Evolutionary conservation across 2,888 invertebrate genomes (phyloP).

Genomic region (Ormyrus thymus): DNA sequence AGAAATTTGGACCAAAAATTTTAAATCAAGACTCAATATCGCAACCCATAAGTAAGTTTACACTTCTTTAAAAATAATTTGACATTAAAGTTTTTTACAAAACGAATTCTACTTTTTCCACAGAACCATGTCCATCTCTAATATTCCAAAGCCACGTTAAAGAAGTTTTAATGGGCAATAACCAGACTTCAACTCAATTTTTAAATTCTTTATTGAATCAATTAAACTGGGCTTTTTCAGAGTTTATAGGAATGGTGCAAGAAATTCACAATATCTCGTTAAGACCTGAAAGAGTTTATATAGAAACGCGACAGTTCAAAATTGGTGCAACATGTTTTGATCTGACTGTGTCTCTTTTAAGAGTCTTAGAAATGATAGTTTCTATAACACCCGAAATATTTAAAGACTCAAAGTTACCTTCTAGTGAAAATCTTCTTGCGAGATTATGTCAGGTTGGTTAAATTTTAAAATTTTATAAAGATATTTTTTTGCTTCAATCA

Average conservation of each 20-base stretch:
- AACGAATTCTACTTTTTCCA: conserved; percentile 53
- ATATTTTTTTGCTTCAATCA: conserved; percentile 1
- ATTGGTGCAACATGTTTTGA: conserved; percentile 91
- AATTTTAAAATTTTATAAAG: conserved; percentile 13
- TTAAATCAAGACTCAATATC: conserved; percentile 75
- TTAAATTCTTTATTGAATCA: conserved; percentile 88
- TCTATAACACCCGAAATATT: conserved; percentile 81
- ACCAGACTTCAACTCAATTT: conserved; percentile 81
- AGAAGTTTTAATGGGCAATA: conserved; percentile 79
- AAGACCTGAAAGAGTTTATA: conserved; percentile 77
- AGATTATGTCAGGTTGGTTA: conserved; percentile 80
- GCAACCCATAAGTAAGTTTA: conserved; percentile 70
- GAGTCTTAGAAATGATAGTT: conserved; percentile 88
- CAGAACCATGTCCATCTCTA: conserved; percentile 83
- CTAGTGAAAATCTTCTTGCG: conserved; percentile 83
- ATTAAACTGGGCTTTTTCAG: conserved; percentile 92
- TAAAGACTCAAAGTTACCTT: conserved; percentile 79
- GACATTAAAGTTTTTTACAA: background rate
- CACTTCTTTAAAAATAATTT: background rate
- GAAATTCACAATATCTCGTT: conserved; percentile 83
- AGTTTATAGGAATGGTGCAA: conserved; percentile 89
- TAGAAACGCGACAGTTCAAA: conserved; percentile 86
- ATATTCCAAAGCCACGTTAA: conserved; percentile 81
- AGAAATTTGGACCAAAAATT: conserved; percentile 74
- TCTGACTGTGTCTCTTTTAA: conserved; percentile 84